Evolutionary conservation across 2,888 invertebrate species (phyloP), one percentile per base, ranked within the genome.

Genomic region (Brenthis ino): DNA sequence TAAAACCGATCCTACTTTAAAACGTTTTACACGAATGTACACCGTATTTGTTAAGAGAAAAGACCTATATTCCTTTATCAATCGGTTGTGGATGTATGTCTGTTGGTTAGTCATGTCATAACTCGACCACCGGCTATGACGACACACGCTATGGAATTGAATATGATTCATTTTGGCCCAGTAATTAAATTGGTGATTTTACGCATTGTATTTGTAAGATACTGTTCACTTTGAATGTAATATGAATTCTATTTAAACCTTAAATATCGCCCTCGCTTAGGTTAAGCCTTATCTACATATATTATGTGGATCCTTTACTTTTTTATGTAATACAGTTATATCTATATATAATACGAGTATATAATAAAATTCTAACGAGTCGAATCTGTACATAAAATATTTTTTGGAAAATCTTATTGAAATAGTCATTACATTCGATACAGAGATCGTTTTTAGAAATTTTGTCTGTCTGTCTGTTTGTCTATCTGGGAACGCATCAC

Each of bases 161-260:
- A 64, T 71, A 74, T 75, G 75, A 75, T 74, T 75, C 75, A 72
- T 70, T 74, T 75, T 74, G 70, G 68, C 69, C 66, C 64, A 66
- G 66, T 74, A 71, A 74, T 74, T 71, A 74, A 72, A 74, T 74
- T 74, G 75, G 69, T 71, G 51, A 63, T 47, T 51, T 67, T 60
- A 58, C 48, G 47, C 55, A 58, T 67, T 61, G 20, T 64, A 43
- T 11, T 54, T 64, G 54, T 66, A 57, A 51, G 57, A 51, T 20
- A 24, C 51, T 33, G 53, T 16, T 63, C 53, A 8, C 16, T 53
- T 53, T 53, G 24, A 43, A 63, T 16, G 51, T 16, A 11, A 53
- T 53, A 51, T 16, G 51, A 51, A 51, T 13, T n/a, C 5, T 8
- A 8, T 51, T n/a, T n/a, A 13, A 51, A 51, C n/a, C 51, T 11